Evolutionary conservation across 2,888 invertebrate genomes (phyloP).

Genomic region (Callyntrura guangdongensis): DNA sequence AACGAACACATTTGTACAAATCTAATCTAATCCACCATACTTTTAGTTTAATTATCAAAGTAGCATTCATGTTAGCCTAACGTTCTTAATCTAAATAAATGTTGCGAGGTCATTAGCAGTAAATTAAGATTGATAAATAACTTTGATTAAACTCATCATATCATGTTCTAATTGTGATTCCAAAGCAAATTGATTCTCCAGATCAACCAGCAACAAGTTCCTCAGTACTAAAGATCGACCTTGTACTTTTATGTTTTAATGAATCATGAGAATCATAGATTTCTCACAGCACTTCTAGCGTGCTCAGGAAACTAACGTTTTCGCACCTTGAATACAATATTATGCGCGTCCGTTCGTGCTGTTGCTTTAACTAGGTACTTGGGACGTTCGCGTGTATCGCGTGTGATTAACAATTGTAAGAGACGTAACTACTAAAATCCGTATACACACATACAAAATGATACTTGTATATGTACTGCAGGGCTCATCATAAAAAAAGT

Average conservation of each 20-base stretch:
- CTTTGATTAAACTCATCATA: not conserved
- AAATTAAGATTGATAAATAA: not conserved
- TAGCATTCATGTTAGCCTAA: not conserved
- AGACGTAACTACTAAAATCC: not conserved
- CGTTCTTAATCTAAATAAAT: not conserved
- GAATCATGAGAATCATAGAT: not conserved
- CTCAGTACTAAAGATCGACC: conserved; percentile 5
- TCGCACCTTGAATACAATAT: not conserved
- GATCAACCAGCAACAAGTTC: not conserved
- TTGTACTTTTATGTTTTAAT: conserved; percentile 15
- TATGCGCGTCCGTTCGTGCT: not conserved
- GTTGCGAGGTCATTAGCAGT: conserved; percentile 41
- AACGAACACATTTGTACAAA: not conserved
- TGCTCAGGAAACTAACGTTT: not conserved
- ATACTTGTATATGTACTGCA: too few species aligned
- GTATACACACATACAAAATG: too few species aligned
- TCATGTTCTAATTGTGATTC: not conserved
- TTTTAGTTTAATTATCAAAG: not conserved
- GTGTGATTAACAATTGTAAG: conserved; percentile 35
- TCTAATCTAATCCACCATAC: not conserved
- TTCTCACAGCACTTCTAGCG: conserved; percentile 9
- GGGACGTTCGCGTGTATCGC: conserved; percentile 1
- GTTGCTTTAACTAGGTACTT: not conserved
- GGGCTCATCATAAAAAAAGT: too few species aligned
- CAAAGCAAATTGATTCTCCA: conserved; percentile 47